phyloP scores from a whole-genome alignment of 30 jellyfish, hydroid and myxozoan species.

The Turritopsis dohrnii region DNA sequence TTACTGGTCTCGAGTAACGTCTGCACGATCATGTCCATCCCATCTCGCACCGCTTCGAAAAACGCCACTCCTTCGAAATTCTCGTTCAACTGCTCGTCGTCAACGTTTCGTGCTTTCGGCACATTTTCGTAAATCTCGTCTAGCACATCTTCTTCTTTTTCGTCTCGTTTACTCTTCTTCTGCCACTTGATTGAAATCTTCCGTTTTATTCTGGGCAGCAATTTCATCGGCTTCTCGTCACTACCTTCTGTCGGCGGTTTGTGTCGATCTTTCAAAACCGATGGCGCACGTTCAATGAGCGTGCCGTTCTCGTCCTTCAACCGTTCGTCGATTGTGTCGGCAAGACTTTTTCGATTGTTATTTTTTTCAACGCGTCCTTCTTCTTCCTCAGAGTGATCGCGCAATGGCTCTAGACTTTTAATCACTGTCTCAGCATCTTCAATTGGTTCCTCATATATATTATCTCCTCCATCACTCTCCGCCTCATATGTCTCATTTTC shows the following conservation, averaged over 20 bases:
- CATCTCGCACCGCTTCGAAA: constrained; percentile 46
- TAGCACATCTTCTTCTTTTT: constrained; percentile 20
- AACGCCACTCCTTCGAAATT: constrained; percentile 41
- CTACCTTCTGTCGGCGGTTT: background rate
- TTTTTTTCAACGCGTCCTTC: background rate
- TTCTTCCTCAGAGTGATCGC: background rate
- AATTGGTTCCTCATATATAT: background rate
- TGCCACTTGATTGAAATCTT: constrained; percentile 28
- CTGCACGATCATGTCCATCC: constrained; percentile 44
- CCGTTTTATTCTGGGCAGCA: constrained; percentile 26
- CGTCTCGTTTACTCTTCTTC: constrained; percentile 14
- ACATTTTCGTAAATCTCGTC: constrained; percentile 9
- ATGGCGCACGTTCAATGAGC: constrained; percentile 24
- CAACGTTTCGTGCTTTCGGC: constrained; percentile 29
- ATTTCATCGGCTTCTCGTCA: constrained; percentile 30
- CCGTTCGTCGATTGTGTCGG: constrained; percentile 27
- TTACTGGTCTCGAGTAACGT: constrained; percentile 56
- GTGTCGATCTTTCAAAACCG: background rate
- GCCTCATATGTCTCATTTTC: background rate
- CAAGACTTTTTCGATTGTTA: constrained; percentile 33
- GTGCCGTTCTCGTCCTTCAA: constrained; percentile 30
- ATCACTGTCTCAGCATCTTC: constrained; percentile 7
- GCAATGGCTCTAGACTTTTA: background rate
- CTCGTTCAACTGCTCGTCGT: constrained; percentile 37
- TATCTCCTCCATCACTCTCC: background rate